Evolutionary conservation across 2,888 invertebrate genomes (phyloP), one percentile per base, ranked within the genome.

Genomic region (Acleris cristana): DNA sequence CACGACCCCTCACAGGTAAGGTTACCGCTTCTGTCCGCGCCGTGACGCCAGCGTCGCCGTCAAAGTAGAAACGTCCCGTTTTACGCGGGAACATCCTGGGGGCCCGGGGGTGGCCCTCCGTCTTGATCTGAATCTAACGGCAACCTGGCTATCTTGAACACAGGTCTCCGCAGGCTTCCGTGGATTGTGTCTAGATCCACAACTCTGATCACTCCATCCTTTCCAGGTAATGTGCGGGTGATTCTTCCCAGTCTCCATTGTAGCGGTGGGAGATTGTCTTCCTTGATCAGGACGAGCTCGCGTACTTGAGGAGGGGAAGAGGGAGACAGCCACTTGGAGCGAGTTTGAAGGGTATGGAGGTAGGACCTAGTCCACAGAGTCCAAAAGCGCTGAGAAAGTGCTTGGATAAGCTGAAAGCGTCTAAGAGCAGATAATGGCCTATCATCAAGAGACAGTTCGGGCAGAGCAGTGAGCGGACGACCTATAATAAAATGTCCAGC

Each of bases 331-430:
- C 57, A 57, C 23, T 57, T 57, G n/a, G 23, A 26, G 16, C 57
- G 57, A 23, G 26, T 45, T 57, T 57, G 57, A 8, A 57, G 45
- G 23, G 57, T 45, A 45, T 45, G 45, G 23, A 48, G 58, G 21
- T 56, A 44, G 19, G 19, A 19, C 14, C 5, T 21, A 16, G 4
- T 40, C 56, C 56, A 44, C 14, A 19, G 14, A 14, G 40, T 44
- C 56, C 56, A 56, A 19, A 49, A 49, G 3, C 30, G 58, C 14
- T 59, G 49, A 5, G 30, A 55, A 2, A 55, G 30, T 18, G 55
- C 55, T 59, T 59, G 49, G n/a, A 49, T 49, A 26, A 48, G 23
- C 26, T 59, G 30, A 18, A 40, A 55, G 0, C 55, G 55, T 19
- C 34, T 55, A 7, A 55, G 18, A 4, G 6, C 18, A 8, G 52